A percentile compares a stretch with the other conserved stretches of the same genome.
phyloP scores from a whole-genome alignment of 2,113 vertebrate genomes.

The Coturnix japonica region DNA sequence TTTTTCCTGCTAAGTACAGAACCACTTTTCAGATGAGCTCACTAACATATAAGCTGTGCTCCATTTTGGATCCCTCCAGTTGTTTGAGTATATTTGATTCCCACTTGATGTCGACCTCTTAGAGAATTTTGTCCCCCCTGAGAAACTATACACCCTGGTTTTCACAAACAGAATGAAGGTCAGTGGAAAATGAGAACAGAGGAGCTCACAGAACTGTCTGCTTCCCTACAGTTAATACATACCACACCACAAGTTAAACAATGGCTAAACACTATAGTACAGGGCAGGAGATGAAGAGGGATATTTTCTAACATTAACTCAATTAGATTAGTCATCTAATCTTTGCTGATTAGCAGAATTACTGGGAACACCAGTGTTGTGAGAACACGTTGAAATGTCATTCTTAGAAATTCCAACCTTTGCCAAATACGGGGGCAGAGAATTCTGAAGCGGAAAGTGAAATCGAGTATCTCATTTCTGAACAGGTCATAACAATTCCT shows the following conservation, averaged over 20 bases:
- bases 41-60: background rate
- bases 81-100: background rate
- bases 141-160: conserved; percentile 25
- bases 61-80: background rate
- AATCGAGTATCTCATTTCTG: fast-evolving
- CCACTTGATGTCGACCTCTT: background rate
- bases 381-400: background rate
- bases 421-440: background rate
- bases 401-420: background rate
- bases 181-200: background rate
- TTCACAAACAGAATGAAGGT: conserved; percentile 38
- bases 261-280: background rate
- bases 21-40: background rate
- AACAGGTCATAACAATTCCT: background rate
- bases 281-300: conserved; percentile 40
- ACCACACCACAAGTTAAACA: background rate
- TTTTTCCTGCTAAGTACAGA: background rate
- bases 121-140: background rate
- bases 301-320: background rate
- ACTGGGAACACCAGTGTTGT: background rate
- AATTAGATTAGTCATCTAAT: background rate
- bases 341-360: background rate
- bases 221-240: background rate
- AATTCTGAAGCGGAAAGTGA: background rate
- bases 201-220: conserved; percentile 4